phyloP scores from a whole-genome alignment of 2,113 vertebrate species.

The Pangasianodon gigas region DNA sequence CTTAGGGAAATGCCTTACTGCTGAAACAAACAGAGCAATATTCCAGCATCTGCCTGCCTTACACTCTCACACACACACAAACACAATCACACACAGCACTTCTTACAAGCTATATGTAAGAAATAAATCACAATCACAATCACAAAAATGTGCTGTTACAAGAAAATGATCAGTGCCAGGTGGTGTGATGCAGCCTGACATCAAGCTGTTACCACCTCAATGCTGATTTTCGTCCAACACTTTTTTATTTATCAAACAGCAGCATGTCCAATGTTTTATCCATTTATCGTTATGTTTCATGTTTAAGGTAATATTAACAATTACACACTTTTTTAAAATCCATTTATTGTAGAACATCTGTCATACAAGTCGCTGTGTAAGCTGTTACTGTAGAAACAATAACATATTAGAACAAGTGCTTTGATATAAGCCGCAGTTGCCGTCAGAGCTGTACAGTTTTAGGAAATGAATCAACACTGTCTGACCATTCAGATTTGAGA shows the following conservation, averaged over 20 bases:
- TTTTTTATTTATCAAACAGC: too few relatives aligned
- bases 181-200: neutral
- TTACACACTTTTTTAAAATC: neutral
- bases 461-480: neutral
- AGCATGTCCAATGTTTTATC: neutral
- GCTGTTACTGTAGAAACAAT: neutral
- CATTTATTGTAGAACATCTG: neutral
- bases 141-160: neutral
- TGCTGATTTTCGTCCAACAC: too few relatives aligned
- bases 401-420: neutral
- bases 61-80: neutral
- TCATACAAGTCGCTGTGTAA: neutral
- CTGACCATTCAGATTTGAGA: neutral
- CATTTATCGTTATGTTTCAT: neutral
- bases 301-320: neutral
- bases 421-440: neutral
- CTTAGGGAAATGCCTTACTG: constrained; percentile 42
- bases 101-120: neutral
- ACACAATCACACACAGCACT: neutral
- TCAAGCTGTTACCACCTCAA: neutral
- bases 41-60: constrained; percentile 20
- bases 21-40: constrained; percentile 46
- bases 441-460: neutral
- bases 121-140: neutral
- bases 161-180: neutral